phyloP scores from a whole-genome alignment of 2,888 invertebrate species.

The Parasteatoda lunata region DNA sequence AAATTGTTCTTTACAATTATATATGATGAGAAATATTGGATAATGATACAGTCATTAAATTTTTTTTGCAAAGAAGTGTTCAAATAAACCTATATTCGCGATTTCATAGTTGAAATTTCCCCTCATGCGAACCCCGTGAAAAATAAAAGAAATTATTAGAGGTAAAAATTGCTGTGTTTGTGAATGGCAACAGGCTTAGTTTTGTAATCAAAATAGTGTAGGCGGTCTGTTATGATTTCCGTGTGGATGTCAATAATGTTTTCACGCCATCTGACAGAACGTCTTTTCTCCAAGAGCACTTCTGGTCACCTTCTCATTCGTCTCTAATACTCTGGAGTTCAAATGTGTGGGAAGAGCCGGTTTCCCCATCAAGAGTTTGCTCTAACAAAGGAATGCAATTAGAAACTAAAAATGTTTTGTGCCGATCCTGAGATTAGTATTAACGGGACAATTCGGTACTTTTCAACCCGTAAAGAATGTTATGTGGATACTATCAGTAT shows the following conservation, averaged over 20 bases:
- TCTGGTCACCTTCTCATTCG: background rate
- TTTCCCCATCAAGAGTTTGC: background rate
- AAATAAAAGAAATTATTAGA: too few relatives aligned
- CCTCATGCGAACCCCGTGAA: too few relatives aligned
- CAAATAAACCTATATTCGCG: too few relatives aligned
- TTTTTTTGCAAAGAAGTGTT: too few relatives aligned
- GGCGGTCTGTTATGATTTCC: conserved; percentile 57
- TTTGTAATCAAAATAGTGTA: conserved; percentile 44
- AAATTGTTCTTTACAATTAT: too few relatives aligned
- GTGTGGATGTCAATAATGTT: background rate
- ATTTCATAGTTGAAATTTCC: too few relatives aligned
- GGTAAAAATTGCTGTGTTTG: background rate
- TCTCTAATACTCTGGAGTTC: background rate
- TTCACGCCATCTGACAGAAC: conserved; percentile 27
- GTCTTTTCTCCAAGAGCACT: background rate
- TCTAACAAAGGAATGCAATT: conserved; percentile 7
- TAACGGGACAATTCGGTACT: conserved; percentile 34
- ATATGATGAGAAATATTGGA: too few relatives aligned
- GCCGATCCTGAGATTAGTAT: conserved; percentile 3
- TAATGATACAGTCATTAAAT: too few relatives aligned
- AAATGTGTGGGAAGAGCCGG: conserved; percentile 23
- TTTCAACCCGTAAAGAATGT: conserved; percentile 49
- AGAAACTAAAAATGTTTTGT: conserved; percentile 39
- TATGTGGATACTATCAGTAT: conserved; percentile 50
- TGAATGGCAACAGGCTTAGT: conserved; percentile 42